Conservation (phyloP, 2,113 vertebrate species). For the Gallinago media region DNA sequence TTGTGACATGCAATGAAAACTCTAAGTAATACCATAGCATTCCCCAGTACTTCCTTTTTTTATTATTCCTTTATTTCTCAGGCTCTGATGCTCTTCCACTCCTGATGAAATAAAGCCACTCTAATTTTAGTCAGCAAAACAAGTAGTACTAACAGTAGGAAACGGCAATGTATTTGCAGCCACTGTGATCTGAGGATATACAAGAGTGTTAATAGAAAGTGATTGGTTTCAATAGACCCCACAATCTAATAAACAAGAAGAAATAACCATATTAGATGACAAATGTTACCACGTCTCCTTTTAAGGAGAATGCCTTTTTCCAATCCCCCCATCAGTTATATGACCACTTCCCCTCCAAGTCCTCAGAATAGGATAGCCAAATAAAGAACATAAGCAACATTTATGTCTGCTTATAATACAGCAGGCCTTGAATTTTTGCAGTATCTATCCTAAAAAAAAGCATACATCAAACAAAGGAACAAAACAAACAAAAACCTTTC, state of each 20-base stretch:
- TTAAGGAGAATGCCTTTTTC: not conserved
- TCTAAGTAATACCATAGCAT: not conserved
- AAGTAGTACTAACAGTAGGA: not conserved
- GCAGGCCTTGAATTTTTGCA: not conserved
- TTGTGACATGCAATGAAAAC: not conserved
- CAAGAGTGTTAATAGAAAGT: not conserved
- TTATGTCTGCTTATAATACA: not conserved
- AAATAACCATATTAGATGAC: not conserved
- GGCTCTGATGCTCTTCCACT: not conserved
- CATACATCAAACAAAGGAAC: not conserved
- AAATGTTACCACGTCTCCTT: not conserved
- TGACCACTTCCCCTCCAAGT: not conserved
- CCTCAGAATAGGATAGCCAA: not conserved
- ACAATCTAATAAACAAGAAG: not conserved
- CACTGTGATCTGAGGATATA: not conserved
- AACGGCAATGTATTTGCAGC: not conserved
- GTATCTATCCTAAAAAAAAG: not conserved
- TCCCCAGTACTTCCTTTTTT: not conserved
- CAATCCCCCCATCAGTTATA: not conserved
- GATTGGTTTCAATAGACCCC: not conserved
- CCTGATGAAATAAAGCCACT: not conserved
- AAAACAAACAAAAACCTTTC: not conserved
- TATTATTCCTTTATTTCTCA: not conserved
- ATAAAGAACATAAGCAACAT: not conserved
- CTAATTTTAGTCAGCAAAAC: not conserved